These are phyloP conservation scores for Eulemur rubriventer DNA, from an alignment of 2,797 vertebrate genomes.

Conservation along the genomic window DNA sequence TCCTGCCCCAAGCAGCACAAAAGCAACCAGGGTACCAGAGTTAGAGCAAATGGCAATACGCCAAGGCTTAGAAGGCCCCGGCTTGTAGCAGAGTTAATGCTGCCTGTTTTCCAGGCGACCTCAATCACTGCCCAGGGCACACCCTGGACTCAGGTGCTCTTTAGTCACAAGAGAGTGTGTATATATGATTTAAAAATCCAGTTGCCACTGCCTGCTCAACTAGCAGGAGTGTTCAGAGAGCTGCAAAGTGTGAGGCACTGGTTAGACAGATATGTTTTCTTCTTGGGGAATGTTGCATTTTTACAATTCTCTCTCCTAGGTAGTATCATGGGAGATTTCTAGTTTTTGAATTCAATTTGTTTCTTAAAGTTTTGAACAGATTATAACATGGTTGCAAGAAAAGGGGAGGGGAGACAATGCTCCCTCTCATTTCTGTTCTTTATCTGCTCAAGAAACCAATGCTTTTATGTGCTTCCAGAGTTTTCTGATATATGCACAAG, in stretches of 20 bases:
- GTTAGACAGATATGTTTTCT: neutral
- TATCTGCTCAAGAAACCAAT: neutral
- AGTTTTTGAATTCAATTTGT: neutral
- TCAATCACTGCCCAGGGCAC: neutral
- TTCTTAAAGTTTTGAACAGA: neutral
- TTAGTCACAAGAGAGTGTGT: neutral
- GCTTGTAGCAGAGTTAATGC: neutral
- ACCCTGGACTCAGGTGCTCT: neutral
- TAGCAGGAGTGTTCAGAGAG: neutral
- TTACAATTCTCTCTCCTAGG: neutral
- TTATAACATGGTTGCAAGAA: neutral
- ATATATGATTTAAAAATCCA: slow-evolving; percentile 46
- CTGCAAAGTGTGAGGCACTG: neutral
- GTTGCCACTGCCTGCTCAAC: neutral
- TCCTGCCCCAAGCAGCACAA: neutral
- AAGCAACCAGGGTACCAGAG: neutral
- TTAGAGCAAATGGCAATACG: neutral
- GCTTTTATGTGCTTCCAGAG: neutral
- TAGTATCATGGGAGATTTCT: neutral
- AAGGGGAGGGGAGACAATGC: neutral
- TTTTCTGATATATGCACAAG: neutral
- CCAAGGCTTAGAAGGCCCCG: neutral
- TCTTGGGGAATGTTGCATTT: neutral
- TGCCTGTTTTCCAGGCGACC: neutral
- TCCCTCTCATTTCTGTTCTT: neutral